These are phyloP conservation scores for Clepsis dumicolana DNA, from an alignment of 2,888 invertebrate species.

Conservation along the genomic window DNA sequence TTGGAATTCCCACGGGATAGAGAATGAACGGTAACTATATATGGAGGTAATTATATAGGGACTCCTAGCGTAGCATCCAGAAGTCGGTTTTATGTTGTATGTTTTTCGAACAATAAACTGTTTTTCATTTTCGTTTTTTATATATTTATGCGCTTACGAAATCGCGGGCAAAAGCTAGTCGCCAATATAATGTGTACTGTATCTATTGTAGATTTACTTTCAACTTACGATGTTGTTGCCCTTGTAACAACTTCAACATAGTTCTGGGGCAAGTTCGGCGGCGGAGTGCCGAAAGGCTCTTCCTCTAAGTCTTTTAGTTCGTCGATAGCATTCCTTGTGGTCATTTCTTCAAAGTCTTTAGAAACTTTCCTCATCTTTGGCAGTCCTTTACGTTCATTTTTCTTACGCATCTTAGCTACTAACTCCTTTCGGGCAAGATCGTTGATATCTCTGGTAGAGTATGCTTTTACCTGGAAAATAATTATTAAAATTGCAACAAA, in stretches of 20 bases:
- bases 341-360: constrained; percentile 50
- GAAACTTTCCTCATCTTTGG: constrained; percentile 52
- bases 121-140: too few relatives aligned
- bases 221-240: constrained; percentile 61
- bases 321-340: constrained; percentile 63
- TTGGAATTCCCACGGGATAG: too few relatives aligned
- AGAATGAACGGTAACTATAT: too few relatives aligned
- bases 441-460: constrained; percentile 76
- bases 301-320: constrained; percentile 73
- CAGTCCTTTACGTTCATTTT: constrained; percentile 61
- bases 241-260: constrained; percentile 70
- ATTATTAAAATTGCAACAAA: not conserved
- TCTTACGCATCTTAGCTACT: constrained; percentile 58
- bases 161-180: too few relatives aligned
- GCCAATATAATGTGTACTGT: too few relatives aligned
- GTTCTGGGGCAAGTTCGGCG: constrained; percentile 66
- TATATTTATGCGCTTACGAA: too few relatives aligned
- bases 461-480: constrained; percentile 69
- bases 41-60: too few relatives aligned
- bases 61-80: too few relatives aligned
- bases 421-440: constrained; percentile 72
- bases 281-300: constrained; percentile 73
- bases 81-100: too few relatives aligned
- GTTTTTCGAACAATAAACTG: too few relatives aligned
- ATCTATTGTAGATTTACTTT: too few relatives aligned